Evolutionary conservation across 2,888 invertebrate genomes (phyloP).

Genomic region (Acanthococcus lagerstroemiae): DNA sequence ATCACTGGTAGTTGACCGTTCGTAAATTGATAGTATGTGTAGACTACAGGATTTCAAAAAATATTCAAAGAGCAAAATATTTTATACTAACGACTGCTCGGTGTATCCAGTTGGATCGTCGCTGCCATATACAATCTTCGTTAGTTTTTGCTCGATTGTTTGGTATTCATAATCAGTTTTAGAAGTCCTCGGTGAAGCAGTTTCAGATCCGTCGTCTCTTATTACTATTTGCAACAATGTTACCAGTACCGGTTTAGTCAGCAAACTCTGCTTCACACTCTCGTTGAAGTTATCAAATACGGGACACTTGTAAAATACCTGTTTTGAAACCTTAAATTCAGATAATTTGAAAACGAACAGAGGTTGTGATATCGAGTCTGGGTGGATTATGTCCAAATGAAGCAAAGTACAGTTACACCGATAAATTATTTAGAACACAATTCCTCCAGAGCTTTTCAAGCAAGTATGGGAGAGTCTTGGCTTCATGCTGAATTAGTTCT

Average conservation of each 20-base stretch:
- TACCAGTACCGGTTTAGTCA: conserved; percentile 34
- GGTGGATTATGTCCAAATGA: background rate
- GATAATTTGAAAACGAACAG: no score
- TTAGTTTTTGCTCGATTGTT: conserved; percentile 35
- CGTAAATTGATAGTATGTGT: no score
- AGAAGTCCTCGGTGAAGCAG: background rate
- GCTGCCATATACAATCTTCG: conserved; percentile 35
- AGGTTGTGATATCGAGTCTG: background rate
- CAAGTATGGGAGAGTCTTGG: no score
- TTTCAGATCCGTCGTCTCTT: conserved; percentile 12
- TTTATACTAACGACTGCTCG: conserved; percentile 33
- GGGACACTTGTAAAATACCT: conserved; percentile 38
- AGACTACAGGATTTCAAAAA: no score
- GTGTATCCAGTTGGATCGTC: conserved; percentile 32
- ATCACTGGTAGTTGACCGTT: no score
- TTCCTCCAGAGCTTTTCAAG: no score
- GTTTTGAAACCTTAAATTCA: no score
- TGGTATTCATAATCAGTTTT: conserved; percentile 31
- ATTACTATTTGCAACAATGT: conserved; percentile 34
- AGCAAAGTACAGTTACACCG: background rate
- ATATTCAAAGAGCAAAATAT: background rate
- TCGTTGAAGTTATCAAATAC: conserved; percentile 33
- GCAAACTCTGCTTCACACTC: conserved; percentile 32
- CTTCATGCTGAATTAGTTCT: no score
- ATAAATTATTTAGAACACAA: no score